Conservation (phyloP, 2,888 invertebrate species). For the Caenorhabditis macrosperma region DNA sequence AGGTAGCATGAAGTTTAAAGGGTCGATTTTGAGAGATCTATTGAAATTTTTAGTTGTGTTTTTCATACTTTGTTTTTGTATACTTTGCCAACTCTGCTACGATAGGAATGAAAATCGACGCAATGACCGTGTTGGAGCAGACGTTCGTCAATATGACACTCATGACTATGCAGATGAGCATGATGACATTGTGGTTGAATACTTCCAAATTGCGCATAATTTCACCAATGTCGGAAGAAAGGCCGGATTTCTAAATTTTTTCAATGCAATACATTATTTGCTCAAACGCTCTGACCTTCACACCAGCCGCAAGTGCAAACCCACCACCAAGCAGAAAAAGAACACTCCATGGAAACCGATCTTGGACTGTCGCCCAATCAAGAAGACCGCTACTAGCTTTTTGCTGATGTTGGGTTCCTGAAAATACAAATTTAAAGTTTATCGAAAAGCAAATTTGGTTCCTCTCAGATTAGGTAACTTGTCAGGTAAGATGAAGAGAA, state of each 20-base stretch:
- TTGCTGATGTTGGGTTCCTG: slow-evolving; percentile 18
- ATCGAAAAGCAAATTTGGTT: not conserved
- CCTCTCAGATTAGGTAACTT: slow-evolving; percentile 81
- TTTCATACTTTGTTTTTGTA: not conserved
- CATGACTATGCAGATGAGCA: slow-evolving; percentile 87
- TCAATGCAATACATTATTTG: not conserved
- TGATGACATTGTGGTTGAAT: slow-evolving; percentile 85
- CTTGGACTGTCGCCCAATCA: slow-evolving; percentile 72
- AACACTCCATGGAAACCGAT: slow-evolving; percentile 77
- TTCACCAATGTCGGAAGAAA: slow-evolving; percentile 87
- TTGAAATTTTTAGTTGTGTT: not conserved
- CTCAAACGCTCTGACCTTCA: slow-evolving; percentile 58
- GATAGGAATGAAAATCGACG: slow-evolving; percentile 90
- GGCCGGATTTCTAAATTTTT: slow-evolving; percentile 84
- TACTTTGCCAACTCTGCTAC: slow-evolving; percentile 74
- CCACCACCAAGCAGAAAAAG: slow-evolving; percentile 77
- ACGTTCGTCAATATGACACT: slow-evolving; percentile 91
- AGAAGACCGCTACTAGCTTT: slow-evolving; percentile 64
- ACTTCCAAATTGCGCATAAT: slow-evolving; percentile 85
- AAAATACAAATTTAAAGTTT: not conserved
- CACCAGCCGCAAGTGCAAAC: slow-evolving; percentile 77
- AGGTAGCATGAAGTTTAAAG: slow-evolving; percentile 81
- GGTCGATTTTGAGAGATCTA: slow-evolving; percentile 74
- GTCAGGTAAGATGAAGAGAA: slow-evolving; percentile 90
- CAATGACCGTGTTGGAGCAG: slow-evolving; percentile 89